These are phyloP conservation scores for Pogonognathellus flavescens DNA, from an alignment of 1,140 invertebrate genomes.

Conservation along the genomic window DNA sequence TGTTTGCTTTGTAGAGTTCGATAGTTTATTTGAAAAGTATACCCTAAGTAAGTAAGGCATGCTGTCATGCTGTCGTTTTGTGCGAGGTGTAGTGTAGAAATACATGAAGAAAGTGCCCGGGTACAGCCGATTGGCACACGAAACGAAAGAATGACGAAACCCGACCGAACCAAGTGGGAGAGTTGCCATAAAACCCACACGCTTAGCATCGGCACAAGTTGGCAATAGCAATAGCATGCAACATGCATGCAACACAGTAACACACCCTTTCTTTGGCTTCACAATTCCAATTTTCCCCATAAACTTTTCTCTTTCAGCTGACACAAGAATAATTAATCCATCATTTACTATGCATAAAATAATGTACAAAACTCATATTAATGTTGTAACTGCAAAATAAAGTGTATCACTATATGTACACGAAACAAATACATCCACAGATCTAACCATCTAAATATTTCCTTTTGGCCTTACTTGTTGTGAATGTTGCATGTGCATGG, in stretches of 20 bases:
- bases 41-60: not conserved
- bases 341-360: too few species aligned
- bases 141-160: constrained; percentile 11
- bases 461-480: too few species aligned
- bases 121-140: not conserved
- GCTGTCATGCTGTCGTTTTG: not conserved
- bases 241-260: constrained; percentile 6
- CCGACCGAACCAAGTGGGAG: constrained; percentile 33
- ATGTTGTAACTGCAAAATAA: too few species aligned
- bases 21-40: too few species aligned
- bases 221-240: constrained; percentile 36
- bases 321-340: too few species aligned
- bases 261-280: constrained; percentile 36
- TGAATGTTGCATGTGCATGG: too few species aligned
- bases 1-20: too few species aligned
- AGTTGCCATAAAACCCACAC: constrained; percentile 45
- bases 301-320: not conserved
- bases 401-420: too few species aligned
- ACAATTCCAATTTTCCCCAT: constrained; percentile 1
- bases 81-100: not conserved
- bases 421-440: too few species aligned
- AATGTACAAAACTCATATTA: too few species aligned
- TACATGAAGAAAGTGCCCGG: constrained; percentile 18
- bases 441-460: too few species aligned
- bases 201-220: constrained; percentile 30